Base-by-base conservation (phyloP, 2,113 vertebrate genomes). In the Lepus timidus region DNA sequence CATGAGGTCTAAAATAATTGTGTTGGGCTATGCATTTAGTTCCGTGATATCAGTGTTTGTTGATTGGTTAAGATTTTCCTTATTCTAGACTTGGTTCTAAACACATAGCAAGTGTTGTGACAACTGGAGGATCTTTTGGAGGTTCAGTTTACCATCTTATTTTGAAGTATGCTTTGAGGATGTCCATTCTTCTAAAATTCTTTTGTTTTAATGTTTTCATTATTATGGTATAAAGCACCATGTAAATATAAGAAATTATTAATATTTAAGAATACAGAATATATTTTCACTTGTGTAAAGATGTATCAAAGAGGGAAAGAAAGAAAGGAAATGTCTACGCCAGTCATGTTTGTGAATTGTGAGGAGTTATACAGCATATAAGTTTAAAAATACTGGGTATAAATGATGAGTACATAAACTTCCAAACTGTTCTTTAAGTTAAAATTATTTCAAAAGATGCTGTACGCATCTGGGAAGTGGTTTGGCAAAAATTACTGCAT, bases 131-230 rank as follows among this genome's bases (percentile, higher is more conserved):
- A 17, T 80, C 36, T 84, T 52, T 79, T 93, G 44, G 12, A 68
- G 27, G 27, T 75, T 27, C 0, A 52, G 61, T 9, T 91, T 87
- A 76, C 49, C 83, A 64, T 52, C 16, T 17, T 80, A 3, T 83
- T 74, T 70, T 79, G 67, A 95, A 79, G 9, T 51, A 9, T 89
- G 14, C 58, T 85, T 39, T 4, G 29, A 91, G 52, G 19, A 75
- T 83, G n/a, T 70, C 88, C 75, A 16, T 75, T 83, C 11, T 9
- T 55, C 11, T 85, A 36, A 73, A 70, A 31, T 85, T 92, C 36
- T 36, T 96, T 65, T 51, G 27, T 81, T 95, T 78, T 44, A 33
- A 55, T 71, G 17, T 67, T 73, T 92, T 80, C 79, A 22, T 94
- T 39, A 39, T 39, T 39, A 39, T 39, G 67, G n/a, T 71, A 67